phyloP scores from a whole-genome alignment of 1,140 invertebrate genomes.

The Sycophaga agraensis region DNA sequence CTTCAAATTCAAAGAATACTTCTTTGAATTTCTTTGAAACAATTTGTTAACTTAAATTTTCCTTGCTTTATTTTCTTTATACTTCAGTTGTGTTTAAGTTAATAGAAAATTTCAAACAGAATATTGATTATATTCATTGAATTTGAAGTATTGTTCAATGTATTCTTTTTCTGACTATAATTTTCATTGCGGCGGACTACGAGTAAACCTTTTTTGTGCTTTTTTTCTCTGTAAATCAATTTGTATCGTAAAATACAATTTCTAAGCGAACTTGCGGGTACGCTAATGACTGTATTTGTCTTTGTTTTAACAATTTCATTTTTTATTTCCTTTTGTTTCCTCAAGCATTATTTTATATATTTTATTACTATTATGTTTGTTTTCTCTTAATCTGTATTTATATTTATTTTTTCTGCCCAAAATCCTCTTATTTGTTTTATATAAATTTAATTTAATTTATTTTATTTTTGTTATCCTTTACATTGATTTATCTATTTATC shows the following conservation, averaged over 20 bases:
- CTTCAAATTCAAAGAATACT: constrained; percentile 11
- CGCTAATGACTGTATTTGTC: constrained; percentile 3
- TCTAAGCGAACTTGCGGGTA: constrained; percentile 9
- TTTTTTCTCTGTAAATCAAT: constrained; percentile 22
- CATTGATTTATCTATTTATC: neutral
- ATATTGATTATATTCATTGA: constrained; percentile 12
- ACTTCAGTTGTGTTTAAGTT: neutral
- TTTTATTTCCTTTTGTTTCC: constrained; percentile 11
- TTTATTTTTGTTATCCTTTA: neutral
- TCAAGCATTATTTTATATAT: constrained; percentile 4
- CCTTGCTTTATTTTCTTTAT: neutral
- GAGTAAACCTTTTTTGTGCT: constrained; percentile 13
- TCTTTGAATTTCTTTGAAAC: neutral
- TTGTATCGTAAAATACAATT: constrained; percentile 24
- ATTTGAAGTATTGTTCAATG: constrained; percentile 9
- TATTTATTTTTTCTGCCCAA: neutral
- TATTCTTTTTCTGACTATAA: neutral
- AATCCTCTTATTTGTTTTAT: neutral
- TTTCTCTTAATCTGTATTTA: neutral
- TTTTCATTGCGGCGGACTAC: constrained; percentile 15
- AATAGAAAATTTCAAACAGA: neutral
- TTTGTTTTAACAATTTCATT: constrained; percentile 1
- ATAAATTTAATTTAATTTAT: neutral
- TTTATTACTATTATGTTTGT: neutral
- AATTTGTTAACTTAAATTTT: neutral